Evolutionary conservation across 2,888 invertebrate species (phyloP).

Genomic region (Dryomyza anilis): DNA sequence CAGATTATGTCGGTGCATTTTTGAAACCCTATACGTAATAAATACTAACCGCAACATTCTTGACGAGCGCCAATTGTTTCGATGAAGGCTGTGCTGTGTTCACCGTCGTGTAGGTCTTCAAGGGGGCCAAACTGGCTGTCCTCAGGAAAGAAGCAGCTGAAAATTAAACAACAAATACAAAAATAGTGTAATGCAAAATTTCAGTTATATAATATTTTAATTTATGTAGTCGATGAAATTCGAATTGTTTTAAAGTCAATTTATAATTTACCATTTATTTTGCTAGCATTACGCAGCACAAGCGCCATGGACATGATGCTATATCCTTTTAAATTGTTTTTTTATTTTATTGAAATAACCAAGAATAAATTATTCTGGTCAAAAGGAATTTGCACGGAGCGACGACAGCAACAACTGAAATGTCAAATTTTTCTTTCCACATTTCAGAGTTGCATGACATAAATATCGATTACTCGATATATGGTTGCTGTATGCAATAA

Average conservation of each 20-base stretch:
- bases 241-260: neutral
- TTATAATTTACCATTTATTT: conserved; percentile 48
- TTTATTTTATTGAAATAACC: too few species aligned
- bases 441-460: too few species aligned
- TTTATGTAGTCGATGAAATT: neutral
- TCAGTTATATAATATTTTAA: conserved; percentile 52
- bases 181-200: conserved; percentile 30
- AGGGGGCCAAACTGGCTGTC: conserved; percentile 43
- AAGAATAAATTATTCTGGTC: too few species aligned
- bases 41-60: conserved; percentile 43
- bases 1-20: too few species aligned
- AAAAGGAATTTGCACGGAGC: too few species aligned
- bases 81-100: conserved; percentile 25
- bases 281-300: conserved; percentile 48
- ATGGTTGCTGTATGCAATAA: too few species aligned
- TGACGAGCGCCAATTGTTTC: conserved; percentile 42
- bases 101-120: conserved; percentile 49
- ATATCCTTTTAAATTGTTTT: too few species aligned
- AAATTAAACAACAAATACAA: neutral
- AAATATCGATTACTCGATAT: too few species aligned
- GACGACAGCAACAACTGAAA: too few species aligned
- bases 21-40: neutral
- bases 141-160: conserved; percentile 41
- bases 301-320: conserved; percentile 51
- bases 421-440: too few species aligned